These are phyloP conservation scores for Apamea crenata DNA, from an alignment of 2,888 invertebrate species.

Conservation along the genomic window DNA sequence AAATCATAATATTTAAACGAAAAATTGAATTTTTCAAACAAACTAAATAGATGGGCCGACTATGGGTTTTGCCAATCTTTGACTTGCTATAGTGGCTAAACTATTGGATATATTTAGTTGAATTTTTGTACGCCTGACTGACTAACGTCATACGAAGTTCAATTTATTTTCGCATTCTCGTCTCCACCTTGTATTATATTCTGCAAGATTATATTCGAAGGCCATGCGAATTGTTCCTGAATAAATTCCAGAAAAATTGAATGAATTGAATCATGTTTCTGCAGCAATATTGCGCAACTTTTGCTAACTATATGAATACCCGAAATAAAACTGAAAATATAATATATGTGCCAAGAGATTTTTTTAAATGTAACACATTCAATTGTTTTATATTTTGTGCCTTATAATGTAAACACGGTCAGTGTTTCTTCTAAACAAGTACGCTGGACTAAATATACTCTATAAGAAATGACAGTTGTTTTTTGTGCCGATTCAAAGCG, in stretches of 20 bases:
- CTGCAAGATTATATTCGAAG: neutral
- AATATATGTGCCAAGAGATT: constrained; percentile 31
- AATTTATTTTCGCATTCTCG: neutral
- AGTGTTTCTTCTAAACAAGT: no score
- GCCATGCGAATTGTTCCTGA: neutral
- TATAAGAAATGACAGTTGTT: no score
- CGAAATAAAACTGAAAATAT: constrained; percentile 4
- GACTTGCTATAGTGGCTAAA: neutral
- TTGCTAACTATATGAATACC: neutral
- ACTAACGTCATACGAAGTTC: neutral
- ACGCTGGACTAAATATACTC: no score
- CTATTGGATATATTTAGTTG: neutral
- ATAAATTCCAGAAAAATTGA: neutral
- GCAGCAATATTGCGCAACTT: constrained; percentile 2
- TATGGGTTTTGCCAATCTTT: neutral
- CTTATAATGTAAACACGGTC: neutral
- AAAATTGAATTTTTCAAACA: neutral
- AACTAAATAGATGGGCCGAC: neutral
- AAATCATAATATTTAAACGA: neutral
- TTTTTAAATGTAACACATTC: neutral
- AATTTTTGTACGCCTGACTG: neutral
- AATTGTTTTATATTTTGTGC: neutral
- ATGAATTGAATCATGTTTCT: neutral
- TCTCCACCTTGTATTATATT: neutral
- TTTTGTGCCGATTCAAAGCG: no score